Base-by-base conservation (phyloP, 37 sponge, comb jelly and placozoan species). In the Dysidea cf. avara region DNA sequence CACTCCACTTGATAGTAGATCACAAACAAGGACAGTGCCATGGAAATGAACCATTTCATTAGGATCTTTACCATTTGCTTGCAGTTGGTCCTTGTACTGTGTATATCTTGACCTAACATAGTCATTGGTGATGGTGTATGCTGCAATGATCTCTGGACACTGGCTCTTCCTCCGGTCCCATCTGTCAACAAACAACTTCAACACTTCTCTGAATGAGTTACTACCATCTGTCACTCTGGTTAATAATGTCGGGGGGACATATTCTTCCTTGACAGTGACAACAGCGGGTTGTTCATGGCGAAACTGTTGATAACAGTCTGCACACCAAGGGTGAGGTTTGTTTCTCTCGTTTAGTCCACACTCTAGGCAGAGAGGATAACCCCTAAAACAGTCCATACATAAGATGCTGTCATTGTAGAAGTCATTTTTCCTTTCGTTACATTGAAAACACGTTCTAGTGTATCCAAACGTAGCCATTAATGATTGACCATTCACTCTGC, bases 331-430 rank as follows among this genome's bases (percentile, higher is more conserved):
- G 68, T 73, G 76, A 33, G 84, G 84, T 17, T 29, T 33, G 71
- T 76, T 83, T 39, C 84, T 76, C 49, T 61, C 30, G 6, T 58
- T 76, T 51, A 69, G 48, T 3, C 84, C 84, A 71, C 84, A 83
- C 61, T 83, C 56, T 26, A 69, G 75, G 35, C 84, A 83, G 43
- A 53, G 21, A 24, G 49, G 64, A 36, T 83, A 57, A 33, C 75
- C 84, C 21, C 60, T 52, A 26, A 69, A 61, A 52, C 84, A 83
- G 26, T 76, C 75, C 28, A 54, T 34, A 57, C 84, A 83, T 34
- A 76, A 17, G 13, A 82, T 49, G 32, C 69, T 61, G 20, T 71
- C 76, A 13, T 59, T 43, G 46, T 43, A 43, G 9, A 43, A 43
- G 5, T 43, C 46, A 9, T 43, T 43, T 9, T 43, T 43, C 46